Percentiles rank a stretch among this genome's conserved stretches.
Conservation (phyloP, 2,888 invertebrate species). For the Trachelus troglodyta region DNA sequence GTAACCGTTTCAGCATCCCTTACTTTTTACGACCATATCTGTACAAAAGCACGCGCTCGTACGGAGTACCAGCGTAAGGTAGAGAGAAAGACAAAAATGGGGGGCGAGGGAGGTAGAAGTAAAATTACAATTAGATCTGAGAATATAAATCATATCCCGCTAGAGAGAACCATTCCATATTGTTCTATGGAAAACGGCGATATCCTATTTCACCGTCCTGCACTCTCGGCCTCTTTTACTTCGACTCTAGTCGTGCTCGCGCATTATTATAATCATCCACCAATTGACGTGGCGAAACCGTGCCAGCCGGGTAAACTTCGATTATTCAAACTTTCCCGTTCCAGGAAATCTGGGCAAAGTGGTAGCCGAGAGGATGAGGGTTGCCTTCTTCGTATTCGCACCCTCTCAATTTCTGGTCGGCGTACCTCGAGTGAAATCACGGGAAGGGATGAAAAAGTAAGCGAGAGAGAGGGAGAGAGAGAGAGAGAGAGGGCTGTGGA, state of each 20-base stretch:
- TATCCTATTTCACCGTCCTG: too few species aligned
- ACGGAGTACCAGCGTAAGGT: not conserved
- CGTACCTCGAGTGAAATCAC: not conserved
- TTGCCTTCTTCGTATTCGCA: not conserved
- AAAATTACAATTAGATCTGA: not conserved
- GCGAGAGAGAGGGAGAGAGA: constrained; percentile 4
- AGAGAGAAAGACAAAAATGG: not conserved
- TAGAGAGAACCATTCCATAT: not conserved
- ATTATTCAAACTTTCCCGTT: constrained; percentile 1
- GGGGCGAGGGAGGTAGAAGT: constrained; percentile 4
- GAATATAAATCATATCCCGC: not conserved
- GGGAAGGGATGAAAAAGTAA: not conserved
- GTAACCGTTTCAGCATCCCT: constrained; percentile 13
- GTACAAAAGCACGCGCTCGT: not conserved
- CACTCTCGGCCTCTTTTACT: not conserved
- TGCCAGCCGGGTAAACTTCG: constrained; percentile 5
- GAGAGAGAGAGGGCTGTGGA: not conserved
- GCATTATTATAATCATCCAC: constrained; percentile 3
- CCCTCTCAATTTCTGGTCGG: too few species aligned
- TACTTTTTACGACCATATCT: not conserved
- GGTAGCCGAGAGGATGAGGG: not conserved
- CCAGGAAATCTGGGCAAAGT: not conserved
- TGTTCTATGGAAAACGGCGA: not conserved
- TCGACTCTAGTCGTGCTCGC: not conserved
- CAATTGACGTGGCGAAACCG: not conserved